A percentile compares a stretch with the other conserved stretches of the same genome.
Evolutionary conservation across 2,888 invertebrate species (phyloP).

Genomic region (Leptothorax acervorum): DNA sequence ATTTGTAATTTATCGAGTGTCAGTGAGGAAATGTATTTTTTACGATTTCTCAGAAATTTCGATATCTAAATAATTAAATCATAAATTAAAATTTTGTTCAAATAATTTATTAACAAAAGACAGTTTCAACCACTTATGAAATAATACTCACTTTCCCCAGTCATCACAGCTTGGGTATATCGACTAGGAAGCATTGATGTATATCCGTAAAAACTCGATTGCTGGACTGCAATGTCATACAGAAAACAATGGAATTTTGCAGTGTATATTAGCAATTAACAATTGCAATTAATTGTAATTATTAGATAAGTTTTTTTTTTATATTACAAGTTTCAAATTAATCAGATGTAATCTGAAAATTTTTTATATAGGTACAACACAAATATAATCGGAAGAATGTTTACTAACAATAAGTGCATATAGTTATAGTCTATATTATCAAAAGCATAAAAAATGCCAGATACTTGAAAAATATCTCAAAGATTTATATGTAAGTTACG

Average conservation of each 20-base stretch:
- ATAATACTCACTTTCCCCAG: constrained; percentile 93
- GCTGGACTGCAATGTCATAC: constrained; percentile 89
- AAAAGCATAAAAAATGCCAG: not conserved
- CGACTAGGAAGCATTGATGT: constrained; percentile 96
- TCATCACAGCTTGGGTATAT: constrained; percentile 98
- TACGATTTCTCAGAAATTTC: not conserved
- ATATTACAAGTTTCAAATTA: not conserved
- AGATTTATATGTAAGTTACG: not conserved
- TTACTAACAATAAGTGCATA: too few species aligned
- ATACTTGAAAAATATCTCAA: not conserved
- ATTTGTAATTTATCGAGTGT: not conserved
- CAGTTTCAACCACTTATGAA: not conserved
- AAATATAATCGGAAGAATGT: not conserved
- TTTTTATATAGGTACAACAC: not conserved
- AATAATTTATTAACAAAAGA: not conserved
- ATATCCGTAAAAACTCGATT: constrained; percentile 97
- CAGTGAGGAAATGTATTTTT: not conserved
- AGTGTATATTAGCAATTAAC: not conserved
- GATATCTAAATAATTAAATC: not conserved
- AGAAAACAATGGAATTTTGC: not conserved
- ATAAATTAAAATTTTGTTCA: not conserved
- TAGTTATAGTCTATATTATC: not conserved
- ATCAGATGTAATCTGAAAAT: not conserved
- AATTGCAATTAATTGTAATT: not conserved
- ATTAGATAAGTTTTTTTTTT: not conserved